These are phyloP conservation scores for Resseliella maxima DNA, from an alignment of 2,888 invertebrate species.

Conservation along the genomic window DNA sequence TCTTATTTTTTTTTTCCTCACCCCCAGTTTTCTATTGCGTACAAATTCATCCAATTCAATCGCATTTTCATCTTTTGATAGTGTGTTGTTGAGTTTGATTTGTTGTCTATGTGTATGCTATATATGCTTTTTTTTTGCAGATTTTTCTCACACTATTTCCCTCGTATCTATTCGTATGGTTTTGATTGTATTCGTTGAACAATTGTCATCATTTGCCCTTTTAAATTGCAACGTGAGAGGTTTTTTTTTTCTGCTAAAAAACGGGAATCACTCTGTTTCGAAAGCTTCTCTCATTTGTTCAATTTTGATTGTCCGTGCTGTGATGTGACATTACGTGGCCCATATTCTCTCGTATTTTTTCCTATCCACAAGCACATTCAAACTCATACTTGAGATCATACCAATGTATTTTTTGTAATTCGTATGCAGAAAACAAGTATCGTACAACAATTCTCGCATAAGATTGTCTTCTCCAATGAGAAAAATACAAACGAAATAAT, in stretches of 20 bases:
- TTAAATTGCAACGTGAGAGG: conserved; percentile 3
- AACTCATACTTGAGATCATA: not conserved
- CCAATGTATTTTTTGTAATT: not conserved
- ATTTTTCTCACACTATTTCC: not conserved
- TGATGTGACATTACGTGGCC: not conserved
- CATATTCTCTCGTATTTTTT: too few species aligned
- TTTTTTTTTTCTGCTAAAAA: not conserved
- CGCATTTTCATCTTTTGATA: not conserved
- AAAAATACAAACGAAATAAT: not conserved
- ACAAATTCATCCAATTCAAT: conserved; percentile 34
- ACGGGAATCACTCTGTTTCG: not conserved
- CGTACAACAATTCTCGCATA: not conserved
- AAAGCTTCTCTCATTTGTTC: not conserved
- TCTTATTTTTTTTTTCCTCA: not conserved
- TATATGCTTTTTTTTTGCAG: not conserved
- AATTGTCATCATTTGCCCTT: conserved; percentile 24
- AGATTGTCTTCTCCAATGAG: not conserved
- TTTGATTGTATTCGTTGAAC: not conserved
- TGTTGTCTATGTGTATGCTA: not conserved
- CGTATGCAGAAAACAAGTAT: conserved; percentile 19
- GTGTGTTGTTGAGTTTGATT: not conserved
- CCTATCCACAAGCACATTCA: too few species aligned
- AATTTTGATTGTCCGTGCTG: not conserved
- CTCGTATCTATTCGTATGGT: not conserved
- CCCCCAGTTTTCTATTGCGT: not conserved